phyloP scores from a whole-genome alignment of 2,888 invertebrate species.

The Morinoia aosen region DNA sequence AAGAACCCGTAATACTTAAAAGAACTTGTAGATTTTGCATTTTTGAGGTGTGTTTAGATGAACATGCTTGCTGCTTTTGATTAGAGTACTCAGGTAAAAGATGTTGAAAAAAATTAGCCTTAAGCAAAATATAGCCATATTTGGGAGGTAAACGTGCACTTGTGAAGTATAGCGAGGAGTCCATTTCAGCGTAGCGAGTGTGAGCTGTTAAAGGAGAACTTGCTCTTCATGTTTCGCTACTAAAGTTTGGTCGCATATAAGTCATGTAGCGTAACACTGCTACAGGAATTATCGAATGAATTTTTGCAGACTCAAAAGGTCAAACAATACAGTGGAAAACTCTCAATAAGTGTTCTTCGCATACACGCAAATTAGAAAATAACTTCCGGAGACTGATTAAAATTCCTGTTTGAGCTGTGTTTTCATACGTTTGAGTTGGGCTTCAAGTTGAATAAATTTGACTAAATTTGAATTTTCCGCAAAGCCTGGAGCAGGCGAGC shows the following conservation, averaged over 20 bases:
- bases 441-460: background rate
- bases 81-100: too few species aligned
- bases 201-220: too few species aligned
- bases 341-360: background rate
- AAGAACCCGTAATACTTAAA: background rate
- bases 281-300: background rate
- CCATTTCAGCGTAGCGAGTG: too few species aligned
- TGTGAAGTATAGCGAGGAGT: background rate
- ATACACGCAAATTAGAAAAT: background rate
- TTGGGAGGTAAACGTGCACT: background rate
- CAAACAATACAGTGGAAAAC: background rate
- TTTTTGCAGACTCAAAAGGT: background rate
- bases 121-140: background rate
- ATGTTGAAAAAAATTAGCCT: background rate
- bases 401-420: background rate
- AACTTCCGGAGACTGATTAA: background rate
- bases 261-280: background rate
- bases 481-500: background rate
- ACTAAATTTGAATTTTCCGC: background rate
- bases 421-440: background rate
- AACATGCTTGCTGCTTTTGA: background rate
- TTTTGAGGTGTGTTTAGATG: background rate
- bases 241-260: background rate
- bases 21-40: background rate
- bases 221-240: background rate